A percentile compares a stretch with the other conserved stretches of the same genome.
Conservation (phyloP, 2,113 vertebrate genomes). For the Catharus fuscescens region DNA sequence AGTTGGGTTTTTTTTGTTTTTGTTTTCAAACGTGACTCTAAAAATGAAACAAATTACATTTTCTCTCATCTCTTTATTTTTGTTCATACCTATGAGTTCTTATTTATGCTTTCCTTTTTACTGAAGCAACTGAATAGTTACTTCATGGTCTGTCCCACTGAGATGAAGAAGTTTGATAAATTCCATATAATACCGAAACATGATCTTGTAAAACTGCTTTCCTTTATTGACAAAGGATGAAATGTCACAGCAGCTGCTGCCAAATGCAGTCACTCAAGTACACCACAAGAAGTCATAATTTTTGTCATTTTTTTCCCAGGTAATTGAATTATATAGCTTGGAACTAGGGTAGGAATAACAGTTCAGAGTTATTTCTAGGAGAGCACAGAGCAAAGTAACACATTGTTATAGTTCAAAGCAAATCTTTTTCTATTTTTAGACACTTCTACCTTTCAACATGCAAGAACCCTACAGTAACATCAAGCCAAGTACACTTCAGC, state of each 20-base stretch:
- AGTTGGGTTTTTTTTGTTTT: neutral
- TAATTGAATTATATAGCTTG: neutral
- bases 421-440: neutral
- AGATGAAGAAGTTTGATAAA: neutral
- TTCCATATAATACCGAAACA: neutral
- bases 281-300: neutral
- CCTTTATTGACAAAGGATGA: neutral
- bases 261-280: constrained; percentile 3
- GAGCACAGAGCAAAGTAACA: neutral
- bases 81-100: neutral
- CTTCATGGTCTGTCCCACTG: neutral
- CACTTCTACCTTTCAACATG: neutral
- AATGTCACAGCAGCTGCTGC: neutral
- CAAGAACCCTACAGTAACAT: neutral
- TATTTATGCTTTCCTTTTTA: neutral
- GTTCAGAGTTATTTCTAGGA: neutral
- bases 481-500: neutral
- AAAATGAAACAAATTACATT: neutral
- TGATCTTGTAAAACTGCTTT: neutral
- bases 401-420: neutral
- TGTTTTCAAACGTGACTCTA: neutral
- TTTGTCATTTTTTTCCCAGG: neutral
- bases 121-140: neutral
- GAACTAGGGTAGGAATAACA: neutral
- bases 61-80: neutral